phyloP scores from a whole-genome alignment of 2,113 vertebrate species.

The Alosa alosa region DNA sequence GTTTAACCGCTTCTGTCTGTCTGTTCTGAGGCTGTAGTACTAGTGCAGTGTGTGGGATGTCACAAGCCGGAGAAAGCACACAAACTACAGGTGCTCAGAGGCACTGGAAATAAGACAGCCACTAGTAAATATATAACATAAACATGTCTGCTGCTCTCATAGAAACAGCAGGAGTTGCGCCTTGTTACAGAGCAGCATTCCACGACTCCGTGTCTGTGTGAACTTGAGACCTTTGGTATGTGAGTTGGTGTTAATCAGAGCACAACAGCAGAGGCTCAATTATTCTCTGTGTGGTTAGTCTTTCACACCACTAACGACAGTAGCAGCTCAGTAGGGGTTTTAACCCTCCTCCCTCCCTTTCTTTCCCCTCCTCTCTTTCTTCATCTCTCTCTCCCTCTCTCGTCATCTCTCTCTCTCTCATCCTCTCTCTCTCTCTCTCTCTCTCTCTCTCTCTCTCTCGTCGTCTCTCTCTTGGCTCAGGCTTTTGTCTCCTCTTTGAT shows the following conservation, averaged over 20 bases:
- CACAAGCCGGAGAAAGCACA: background rate
- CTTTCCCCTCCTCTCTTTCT: constrained; percentile 15
- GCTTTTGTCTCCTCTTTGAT: constrained; percentile 2
- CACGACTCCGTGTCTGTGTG: background rate
- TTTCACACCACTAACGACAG: background rate
- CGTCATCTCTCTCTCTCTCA: background rate
- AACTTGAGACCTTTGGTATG: background rate
- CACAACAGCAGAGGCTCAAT: background rate
- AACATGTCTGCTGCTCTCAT: background rate
- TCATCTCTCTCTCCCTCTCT: constrained; percentile 28
- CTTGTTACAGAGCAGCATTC: constrained; percentile 23
- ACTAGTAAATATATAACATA: background rate
- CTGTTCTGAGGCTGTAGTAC: background rate
- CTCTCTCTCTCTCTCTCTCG: constrained; percentile 9
- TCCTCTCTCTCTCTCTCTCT: background rate
- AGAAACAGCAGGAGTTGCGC: constrained; percentile 9
- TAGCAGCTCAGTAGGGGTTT: background rate
- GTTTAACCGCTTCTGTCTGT: background rate
- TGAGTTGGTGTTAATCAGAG: background rate
- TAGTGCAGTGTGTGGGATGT: too few species aligned
- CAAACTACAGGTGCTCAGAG: background rate
- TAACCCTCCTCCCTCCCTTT: background rate
- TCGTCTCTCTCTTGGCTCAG: background rate
- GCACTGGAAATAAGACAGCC: background rate
- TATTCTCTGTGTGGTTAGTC: background rate